These are phyloP conservation scores for Anas platyrhynchos DNA, from an alignment of 2,113 vertebrate species.

Conservation along the genomic window DNA sequence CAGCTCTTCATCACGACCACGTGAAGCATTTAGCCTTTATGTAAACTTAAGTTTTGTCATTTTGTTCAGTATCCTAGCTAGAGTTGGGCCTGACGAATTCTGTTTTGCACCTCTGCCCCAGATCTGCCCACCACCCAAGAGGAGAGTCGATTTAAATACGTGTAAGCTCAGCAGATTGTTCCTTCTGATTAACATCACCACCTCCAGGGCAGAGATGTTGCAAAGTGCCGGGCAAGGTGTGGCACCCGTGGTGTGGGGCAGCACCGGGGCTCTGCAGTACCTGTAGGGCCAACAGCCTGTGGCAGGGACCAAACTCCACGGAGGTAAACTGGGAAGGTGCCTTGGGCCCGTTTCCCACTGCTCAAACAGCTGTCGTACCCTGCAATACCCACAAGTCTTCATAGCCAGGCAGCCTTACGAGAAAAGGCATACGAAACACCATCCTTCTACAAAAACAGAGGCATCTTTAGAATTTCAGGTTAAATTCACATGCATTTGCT, in stretches of 20 bases:
- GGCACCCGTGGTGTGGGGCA: background rate
- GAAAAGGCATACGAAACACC: background rate
- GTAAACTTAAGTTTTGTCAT: background rate
- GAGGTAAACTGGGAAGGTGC: background rate
- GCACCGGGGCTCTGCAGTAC: background rate
- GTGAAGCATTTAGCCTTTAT: background rate
- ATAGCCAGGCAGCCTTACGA: background rate
- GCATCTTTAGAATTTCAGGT: background rate
- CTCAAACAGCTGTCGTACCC: background rate
- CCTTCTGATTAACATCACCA: conserved; percentile 31
- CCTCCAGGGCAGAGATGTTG: conserved; percentile 20
- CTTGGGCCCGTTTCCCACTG: background rate
- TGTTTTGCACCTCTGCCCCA: background rate
- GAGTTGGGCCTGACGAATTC: background rate
- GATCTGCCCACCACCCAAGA: background rate
- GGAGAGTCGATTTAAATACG: conserved; percentile 30
- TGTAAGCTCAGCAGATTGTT: conserved; percentile 20
- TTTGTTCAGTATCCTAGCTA: background rate
- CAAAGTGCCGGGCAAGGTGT: background rate
- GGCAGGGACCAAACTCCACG: background rate
- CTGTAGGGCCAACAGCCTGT: background rate
- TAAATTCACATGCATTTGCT: background rate
- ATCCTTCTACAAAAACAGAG: background rate
- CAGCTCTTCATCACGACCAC: background rate
- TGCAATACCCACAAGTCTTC: background rate